phyloP scores from a whole-genome alignment of 1,140 invertebrate species.

The Onthophagus taurus region DNA sequence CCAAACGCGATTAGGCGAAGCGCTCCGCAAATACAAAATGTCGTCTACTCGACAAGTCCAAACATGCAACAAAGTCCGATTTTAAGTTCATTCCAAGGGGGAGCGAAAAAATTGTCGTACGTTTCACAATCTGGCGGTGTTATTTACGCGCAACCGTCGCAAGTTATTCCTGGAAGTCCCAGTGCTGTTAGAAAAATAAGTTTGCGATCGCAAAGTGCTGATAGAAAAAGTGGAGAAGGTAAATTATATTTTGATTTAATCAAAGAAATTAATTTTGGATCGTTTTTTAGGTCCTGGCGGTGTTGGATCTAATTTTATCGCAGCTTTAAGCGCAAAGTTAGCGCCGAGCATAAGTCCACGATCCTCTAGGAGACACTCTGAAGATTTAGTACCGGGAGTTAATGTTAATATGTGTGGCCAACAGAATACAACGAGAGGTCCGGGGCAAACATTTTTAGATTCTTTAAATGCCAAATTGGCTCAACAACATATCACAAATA shows the following conservation, averaged over 20 bases:
- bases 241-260: no score
- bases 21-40: slow-evolving; percentile 31
- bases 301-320: slow-evolving; percentile 55
- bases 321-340: slow-evolving; percentile 60
- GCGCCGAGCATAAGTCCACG: slow-evolving; percentile 48
- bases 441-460: slow-evolving; percentile 55
- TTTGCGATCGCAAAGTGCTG: slow-evolving; percentile 45
- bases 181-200: slow-evolving; percentile 38
- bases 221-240: slow-evolving; percentile 42
- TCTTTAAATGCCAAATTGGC: slow-evolving; percentile 67
- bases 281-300: slow-evolving; percentile 39
- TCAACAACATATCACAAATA: slow-evolving; percentile 41
- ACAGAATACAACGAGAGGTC: slow-evolving; percentile 27
- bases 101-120: slow-evolving; percentile 37
- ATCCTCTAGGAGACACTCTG: slow-evolving; percentile 35
- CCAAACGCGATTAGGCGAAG: slow-evolving; percentile 61
- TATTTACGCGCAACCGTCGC: slow-evolving; percentile 45
- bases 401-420: slow-evolving; percentile 29
- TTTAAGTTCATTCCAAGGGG: slow-evolving; percentile 43
- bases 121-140: slow-evolving; percentile 34
- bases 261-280: no score
- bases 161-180: slow-evolving; percentile 41
- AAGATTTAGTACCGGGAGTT: slow-evolving; percentile 31
- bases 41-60: slow-evolving; percentile 30
- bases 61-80: slow-evolving; percentile 32